Evolutionary conservation across 2,113 vertebrate genomes (phyloP).

Genomic region (Lophius piscatorius): DNA sequence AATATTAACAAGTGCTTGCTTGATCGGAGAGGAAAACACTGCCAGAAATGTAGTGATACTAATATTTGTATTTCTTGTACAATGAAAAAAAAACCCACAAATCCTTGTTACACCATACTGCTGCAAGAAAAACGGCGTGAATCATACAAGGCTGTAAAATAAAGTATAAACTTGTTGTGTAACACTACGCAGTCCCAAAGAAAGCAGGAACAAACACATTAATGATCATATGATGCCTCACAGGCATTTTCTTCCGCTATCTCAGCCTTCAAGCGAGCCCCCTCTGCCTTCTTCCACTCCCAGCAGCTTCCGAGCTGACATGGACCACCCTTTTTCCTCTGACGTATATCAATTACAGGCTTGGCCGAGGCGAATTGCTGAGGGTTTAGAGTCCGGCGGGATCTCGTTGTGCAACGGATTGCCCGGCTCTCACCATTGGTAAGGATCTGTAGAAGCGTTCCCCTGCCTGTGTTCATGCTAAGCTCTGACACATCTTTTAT

Average conservation of each 20-base stretch:
- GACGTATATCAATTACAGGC: slow-evolving; percentile 73
- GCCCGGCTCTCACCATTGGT: slow-evolving; percentile 51
- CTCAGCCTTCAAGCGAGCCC: slow-evolving; percentile 1
- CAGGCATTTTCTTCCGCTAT: neutral
- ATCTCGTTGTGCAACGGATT: slow-evolving; percentile 63
- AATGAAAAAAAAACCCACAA: too few relatives aligned
- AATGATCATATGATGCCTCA: neutral
- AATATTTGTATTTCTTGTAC: neutral
- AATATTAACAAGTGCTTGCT: neutral
- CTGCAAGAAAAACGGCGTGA: too few relatives aligned
- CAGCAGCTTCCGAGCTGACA: slow-evolving; percentile 39
- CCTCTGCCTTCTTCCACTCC: slow-evolving; percentile 10
- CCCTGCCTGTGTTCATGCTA: slow-evolving; percentile 45
- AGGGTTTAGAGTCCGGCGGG: slow-evolving; percentile 42
- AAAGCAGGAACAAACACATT: slow-evolving; percentile 1
- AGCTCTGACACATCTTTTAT: slow-evolving; percentile 58
- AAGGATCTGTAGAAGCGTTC: slow-evolving; percentile 38
- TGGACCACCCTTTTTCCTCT: slow-evolving; percentile 50
- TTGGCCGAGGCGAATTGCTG: slow-evolving; percentile 37
- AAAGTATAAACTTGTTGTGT: neutral
- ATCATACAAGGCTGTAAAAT: neutral
- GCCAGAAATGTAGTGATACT: too few relatives aligned
- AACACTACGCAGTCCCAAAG: neutral
- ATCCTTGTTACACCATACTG: neutral
- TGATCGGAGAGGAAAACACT: too few relatives aligned